phyloP scores from a whole-genome alignment of 1,140 invertebrate genomes.

The Gerris buenoi region DNA sequence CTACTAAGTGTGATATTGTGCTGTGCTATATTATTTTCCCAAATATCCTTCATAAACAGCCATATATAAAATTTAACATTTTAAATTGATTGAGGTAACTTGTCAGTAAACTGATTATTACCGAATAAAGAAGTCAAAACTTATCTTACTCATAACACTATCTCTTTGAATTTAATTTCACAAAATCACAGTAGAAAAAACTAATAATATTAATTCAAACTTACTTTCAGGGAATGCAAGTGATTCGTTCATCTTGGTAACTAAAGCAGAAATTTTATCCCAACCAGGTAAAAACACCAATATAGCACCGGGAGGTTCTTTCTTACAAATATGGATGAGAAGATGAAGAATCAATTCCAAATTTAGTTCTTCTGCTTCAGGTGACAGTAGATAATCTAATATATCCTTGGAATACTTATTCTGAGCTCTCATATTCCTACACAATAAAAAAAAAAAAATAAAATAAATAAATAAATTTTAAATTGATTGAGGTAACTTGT shows the following conservation, averaged over 20 bases:
- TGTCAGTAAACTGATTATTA: too few species aligned
- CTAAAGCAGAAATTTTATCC: conserved; percentile 47
- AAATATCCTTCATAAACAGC: too few species aligned
- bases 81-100: too few species aligned
- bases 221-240: background rate
- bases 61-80: too few species aligned
- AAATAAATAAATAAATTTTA: background rate
- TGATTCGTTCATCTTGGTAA: conserved; percentile 33
- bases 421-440: background rate
- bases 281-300: conserved; percentile 77
- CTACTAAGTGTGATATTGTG: too few species aligned
- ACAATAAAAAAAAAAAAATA: background rate
- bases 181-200: too few species aligned
- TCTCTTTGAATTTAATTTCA: too few species aligned
- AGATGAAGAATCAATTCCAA: conserved; percentile 51
- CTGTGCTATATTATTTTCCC: too few species aligned
- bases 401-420: background rate
- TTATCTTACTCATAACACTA: too few species aligned
- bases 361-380: conserved; percentile 49
- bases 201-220: too few species aligned
- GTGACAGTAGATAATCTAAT: conserved; percentile 35
- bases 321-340: conserved; percentile 45
- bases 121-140: too few species aligned
- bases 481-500: too few species aligned
- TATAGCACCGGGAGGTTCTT: conserved; percentile 52